Percentiles rank a stretch among this genome's conserved stretches.
Conservation (phyloP, 1,140 invertebrate genomes). For the Hestina assimilis region DNA sequence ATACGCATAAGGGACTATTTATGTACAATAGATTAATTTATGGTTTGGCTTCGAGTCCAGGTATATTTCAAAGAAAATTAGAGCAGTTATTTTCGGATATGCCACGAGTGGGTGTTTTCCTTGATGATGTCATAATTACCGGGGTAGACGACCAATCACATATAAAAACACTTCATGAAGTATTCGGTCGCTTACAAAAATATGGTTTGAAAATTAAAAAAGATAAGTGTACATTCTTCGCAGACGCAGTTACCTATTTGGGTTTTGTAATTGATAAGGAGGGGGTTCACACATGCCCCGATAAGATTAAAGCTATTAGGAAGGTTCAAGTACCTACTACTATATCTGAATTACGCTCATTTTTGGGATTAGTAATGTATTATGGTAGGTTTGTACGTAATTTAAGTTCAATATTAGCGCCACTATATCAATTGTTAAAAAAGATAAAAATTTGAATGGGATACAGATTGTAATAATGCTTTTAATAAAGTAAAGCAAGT, state of each 20-base stretch:
- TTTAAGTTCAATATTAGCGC: conserved; percentile 21
- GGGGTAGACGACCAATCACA: conserved; percentile 12
- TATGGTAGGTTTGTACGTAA: conserved; percentile 24
- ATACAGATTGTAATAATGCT: not conserved
- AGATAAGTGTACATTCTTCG: conserved; percentile 28
- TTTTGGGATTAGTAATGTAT: conserved; percentile 26
- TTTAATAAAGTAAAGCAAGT: conserved; percentile 15
- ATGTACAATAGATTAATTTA: conserved; percentile 38
- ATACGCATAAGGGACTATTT: conserved; percentile 42
- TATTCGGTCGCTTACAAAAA: conserved; percentile 25
- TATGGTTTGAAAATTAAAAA: conserved; percentile 24
- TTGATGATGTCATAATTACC: conserved; percentile 38
- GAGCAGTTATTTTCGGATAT: conserved; percentile 28
- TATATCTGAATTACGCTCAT: conserved; percentile 19
- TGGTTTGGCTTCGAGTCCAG: conserved; percentile 35
- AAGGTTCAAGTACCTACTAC: conserved; percentile 1
- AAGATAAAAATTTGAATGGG: conserved; percentile 16
- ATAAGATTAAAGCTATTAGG: conserved; percentile 25
- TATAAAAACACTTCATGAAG: conserved; percentile 18
- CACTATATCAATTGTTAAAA: conserved; percentile 24
- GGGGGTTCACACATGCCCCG: conserved; percentile 7
- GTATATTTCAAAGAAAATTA: conserved; percentile 36
- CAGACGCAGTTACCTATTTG: conserved; percentile 20
- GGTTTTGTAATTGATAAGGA: conserved; percentile 20
- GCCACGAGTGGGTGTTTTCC: conserved; percentile 32